A percentile compares a stretch with the other conserved stretches of the same genome.
Evolutionary conservation across 2,113 vertebrate species (phyloP).

Genomic region (Machaerirhynchus nigripectus): DNA sequence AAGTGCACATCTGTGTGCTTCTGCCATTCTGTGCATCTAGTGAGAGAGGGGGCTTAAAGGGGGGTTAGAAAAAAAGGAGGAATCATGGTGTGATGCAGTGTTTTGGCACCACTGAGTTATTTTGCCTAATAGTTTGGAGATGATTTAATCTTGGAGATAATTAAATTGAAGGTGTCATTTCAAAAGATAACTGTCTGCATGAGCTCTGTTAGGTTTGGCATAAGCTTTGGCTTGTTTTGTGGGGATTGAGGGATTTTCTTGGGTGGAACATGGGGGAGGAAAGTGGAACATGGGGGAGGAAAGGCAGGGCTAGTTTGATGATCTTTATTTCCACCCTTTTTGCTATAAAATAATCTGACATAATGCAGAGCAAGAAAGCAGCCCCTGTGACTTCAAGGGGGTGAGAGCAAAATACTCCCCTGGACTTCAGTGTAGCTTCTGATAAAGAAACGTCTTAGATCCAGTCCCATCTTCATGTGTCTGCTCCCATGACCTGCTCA

Average conservation of each 20-base stretch:
- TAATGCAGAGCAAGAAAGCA: slow-evolving; percentile 15
- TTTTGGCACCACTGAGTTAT: slow-evolving; percentile 34
- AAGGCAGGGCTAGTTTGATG: neutral
- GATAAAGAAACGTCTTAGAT: neutral
- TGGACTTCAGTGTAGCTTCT: neutral
- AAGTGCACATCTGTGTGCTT: neutral
- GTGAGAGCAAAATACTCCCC: neutral
- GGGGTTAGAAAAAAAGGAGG: neutral
- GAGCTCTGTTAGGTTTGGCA: slow-evolving; percentile 46
- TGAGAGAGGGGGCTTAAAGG: neutral
- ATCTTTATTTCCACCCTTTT: slow-evolving; percentile 19
- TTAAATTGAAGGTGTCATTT: slow-evolving; percentile 67
- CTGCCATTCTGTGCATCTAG: neutral
- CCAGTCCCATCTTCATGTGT: neutral
- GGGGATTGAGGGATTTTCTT: slow-evolving; percentile 24
- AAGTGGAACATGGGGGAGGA: neutral
- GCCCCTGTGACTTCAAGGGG: neutral
- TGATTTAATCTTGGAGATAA: slow-evolving; percentile 64
- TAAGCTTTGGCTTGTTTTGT: slow-evolving; percentile 1
- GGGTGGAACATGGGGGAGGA: neutral
- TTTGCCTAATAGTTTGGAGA: slow-evolving; percentile 54
- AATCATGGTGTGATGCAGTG: slow-evolving; percentile 2
- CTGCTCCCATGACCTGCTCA: neutral
- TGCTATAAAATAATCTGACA: slow-evolving; percentile 39
- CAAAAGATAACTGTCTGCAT: slow-evolving; percentile 34